Conservation (phyloP, 2,797 vertebrate genomes). For the Semaprochilodus insignis region DNA sequence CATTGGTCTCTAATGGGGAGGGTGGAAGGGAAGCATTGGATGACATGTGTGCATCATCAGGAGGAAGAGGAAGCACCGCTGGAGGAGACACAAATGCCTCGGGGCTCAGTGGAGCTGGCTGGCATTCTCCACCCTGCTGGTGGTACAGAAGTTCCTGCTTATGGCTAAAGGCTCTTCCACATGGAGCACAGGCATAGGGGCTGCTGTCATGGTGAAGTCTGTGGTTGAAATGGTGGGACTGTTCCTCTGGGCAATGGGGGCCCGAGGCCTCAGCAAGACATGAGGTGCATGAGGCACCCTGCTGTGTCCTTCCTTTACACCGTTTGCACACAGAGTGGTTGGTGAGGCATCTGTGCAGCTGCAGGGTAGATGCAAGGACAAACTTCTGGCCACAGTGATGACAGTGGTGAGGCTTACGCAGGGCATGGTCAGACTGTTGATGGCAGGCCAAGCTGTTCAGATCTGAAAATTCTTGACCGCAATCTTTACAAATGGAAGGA, state of each 20-base stretch:
- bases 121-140: conserved; percentile 73
- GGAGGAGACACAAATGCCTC: conserved; percentile 49
- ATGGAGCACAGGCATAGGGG: conserved; percentile 74
- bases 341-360: conserved; percentile 68
- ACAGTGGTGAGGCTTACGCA: conserved; percentile 76
- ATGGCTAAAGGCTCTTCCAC: conserved; percentile 75
- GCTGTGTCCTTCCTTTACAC: conserved; percentile 50
- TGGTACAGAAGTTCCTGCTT: conserved; percentile 78
- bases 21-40: conserved; percentile 61
- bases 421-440: conserved; percentile 65
- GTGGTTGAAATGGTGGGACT: conserved; percentile 54
- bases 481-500: conserved; percentile 59
- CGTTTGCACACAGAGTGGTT: conserved; percentile 50
- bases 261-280: conserved; percentile 47
- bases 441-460: conserved; percentile 62
- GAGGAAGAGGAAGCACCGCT: conserved; percentile 52
- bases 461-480: conserved; percentile 63
- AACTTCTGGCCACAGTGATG: conserved; percentile 71
- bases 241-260: conserved; percentile 49
- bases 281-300: conserved; percentile 43
- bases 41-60: conserved; percentile 58
- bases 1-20: conserved; percentile 43
- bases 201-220: conserved; percentile 63
- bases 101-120: conserved; percentile 35
- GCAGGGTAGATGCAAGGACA: conserved; percentile 72